phyloP scores from a whole-genome alignment of 2,113 vertebrate species.

The Hiodon alosoides region DNA sequence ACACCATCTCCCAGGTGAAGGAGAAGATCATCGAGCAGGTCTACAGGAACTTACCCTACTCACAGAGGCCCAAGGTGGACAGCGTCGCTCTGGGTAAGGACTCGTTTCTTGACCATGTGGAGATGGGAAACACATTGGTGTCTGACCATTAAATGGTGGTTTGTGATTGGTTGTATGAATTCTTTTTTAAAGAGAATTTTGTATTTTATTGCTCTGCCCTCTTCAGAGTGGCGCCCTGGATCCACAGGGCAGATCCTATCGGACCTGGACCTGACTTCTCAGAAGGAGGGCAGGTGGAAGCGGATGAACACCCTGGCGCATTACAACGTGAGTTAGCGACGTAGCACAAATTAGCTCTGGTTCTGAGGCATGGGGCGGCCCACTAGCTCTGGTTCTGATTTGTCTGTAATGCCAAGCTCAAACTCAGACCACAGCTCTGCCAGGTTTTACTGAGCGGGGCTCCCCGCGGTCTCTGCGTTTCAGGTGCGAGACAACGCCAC shows the following conservation, averaged over 20 bases:
- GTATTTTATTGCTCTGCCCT: conserved; percentile 12
- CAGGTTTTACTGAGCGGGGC: background rate
- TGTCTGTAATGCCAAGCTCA: no score
- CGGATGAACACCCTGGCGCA: conserved; percentile 93
- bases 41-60: conserved; percentile 82
- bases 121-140: no score
- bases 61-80: conserved; percentile 84
- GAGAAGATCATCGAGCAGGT: conserved; percentile 98
- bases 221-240: conserved; percentile 90
- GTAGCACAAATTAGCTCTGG: background rate
- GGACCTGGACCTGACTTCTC: conserved; percentile 92
- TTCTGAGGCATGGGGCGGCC: background rate
- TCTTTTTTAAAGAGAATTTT: background rate
- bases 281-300: conserved; percentile 90
- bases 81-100: conserved; percentile 82
- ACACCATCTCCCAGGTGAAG: conserved; percentile 93
- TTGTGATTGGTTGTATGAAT: no score
- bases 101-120: background rate
- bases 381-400: no score
- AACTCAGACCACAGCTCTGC: background rate
- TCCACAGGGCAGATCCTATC: conserved; percentile 95
- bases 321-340: conserved; percentile 79
- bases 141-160: no score
- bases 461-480: conserved; percentile 37
- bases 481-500: conserved; percentile 92